Percentiles rank a stretch among this genome's conserved stretches.
Conservation (phyloP, 2,113 vertebrate genomes). For the Centropus unirufus region DNA sequence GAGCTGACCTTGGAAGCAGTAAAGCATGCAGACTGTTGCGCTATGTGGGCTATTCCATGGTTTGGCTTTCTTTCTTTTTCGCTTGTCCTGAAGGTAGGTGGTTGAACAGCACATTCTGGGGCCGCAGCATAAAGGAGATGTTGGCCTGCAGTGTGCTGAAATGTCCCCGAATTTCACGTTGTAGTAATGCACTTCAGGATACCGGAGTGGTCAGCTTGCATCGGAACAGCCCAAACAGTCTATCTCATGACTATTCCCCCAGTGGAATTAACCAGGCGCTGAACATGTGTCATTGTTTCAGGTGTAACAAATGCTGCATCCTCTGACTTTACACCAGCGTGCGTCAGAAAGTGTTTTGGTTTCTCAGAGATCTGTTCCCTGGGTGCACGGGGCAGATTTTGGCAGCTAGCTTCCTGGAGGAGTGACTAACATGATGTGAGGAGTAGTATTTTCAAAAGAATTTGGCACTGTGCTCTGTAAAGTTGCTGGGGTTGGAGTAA, state of each 20-base stretch:
- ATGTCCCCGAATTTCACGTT: neutral
- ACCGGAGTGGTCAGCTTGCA: neutral
- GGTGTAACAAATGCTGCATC: neutral
- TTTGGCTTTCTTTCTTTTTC: neutral
- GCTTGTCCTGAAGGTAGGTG: neutral
- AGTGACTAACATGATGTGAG: neutral
- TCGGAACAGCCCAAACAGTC: neutral
- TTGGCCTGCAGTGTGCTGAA: neutral
- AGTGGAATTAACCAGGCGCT: neutral
- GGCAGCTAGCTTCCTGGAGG: neutral
- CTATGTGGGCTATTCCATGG: neutral
- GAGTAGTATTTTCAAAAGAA: neutral
- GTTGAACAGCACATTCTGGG: neutral
- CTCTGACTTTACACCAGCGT: neutral
- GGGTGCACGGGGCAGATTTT: neutral
- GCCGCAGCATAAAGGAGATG: neutral
- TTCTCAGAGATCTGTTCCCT: neutral
- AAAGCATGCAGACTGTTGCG: neutral
- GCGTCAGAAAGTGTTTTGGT: neutral
- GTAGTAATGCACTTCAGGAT: fast-evolving
- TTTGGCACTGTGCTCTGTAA: neutral
- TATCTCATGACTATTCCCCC: neutral
- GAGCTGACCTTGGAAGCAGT: neutral
- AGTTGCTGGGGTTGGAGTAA: neutral
- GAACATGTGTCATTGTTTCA: neutral